Conservation (phyloP, 2,888 invertebrate species). For the Drosophila setosimentum region DNA sequence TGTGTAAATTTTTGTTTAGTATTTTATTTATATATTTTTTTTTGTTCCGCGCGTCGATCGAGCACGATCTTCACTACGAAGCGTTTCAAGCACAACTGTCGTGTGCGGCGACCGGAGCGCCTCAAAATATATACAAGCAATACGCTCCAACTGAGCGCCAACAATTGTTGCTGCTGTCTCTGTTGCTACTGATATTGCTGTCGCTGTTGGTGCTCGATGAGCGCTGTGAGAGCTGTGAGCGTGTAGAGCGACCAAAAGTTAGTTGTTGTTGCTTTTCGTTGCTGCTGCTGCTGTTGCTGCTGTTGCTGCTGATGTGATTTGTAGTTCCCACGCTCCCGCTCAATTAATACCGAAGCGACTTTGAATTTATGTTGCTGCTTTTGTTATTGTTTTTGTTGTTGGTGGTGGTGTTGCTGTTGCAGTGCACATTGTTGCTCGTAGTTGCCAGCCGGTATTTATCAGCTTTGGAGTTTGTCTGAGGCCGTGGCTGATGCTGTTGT, state of each 20-base stretch:
- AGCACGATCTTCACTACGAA: constrained; percentile 83
- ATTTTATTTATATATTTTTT: constrained; percentile 29
- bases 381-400: constrained; percentile 20
- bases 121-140: constrained; percentile 66
- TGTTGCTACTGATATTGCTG: constrained; percentile 34
- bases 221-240: constrained; percentile 61
- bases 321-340: constrained; percentile 74
- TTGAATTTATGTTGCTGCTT: constrained; percentile 66
- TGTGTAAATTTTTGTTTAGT: constrained; percentile 24
- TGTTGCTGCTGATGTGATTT: constrained; percentile 60
- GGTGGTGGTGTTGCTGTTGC: constrained; percentile 30
- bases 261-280: constrained; percentile 15
- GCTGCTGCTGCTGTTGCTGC: constrained; percentile 6
- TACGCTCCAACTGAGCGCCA: constrained; percentile 32
- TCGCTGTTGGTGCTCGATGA: constrained; percentile 31
- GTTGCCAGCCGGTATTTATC: constrained; percentile 69
- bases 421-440: constrained; percentile 42
- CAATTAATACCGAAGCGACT: constrained; percentile 63
- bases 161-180: constrained; percentile 40
- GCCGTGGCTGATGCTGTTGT: constrained; percentile 58
- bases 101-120: constrained; percentile 63
- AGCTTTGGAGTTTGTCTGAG: constrained; percentile 44
- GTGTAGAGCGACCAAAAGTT: constrained; percentile 49
- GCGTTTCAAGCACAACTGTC: constrained; percentile 85
- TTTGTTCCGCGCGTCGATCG: constrained; percentile 53